Base-by-base conservation (phyloP, 2,888 invertebrate genomes). In the Parnassius apollo region DNA sequence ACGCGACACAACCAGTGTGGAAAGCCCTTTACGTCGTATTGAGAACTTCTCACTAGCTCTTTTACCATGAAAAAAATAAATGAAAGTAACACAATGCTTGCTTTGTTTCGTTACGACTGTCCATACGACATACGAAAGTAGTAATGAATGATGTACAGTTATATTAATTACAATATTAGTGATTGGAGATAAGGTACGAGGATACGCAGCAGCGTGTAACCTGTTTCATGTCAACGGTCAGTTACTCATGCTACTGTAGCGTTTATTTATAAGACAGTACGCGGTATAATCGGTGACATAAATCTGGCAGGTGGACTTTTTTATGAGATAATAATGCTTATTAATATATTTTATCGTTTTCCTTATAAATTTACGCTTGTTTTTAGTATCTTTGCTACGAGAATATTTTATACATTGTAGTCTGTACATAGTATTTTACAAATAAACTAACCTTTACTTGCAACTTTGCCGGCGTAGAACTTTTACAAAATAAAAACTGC, bases 1-100 rank as follows among this genome's bases (percentile, higher is more conserved):
- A 69, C 67, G 70, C 66, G 70, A 53, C 66, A 62, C 57, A 66
- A 53, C 65, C 62, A 42, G 51, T 56, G 63, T 50, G 57, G 54
- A 61, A 42, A 57, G 66, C 62, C 58, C 61, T 66, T 58, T 58
- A 51, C 61, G 48, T 50, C 62, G 57, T 42, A 42, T 48, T 46
- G 57, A 13, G 60, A 55, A 50, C 61, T 58, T 59, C 63, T 63
- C 56, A 59, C 56, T 59, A 57, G 46, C 45, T 48, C 64, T 48
- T 46, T 9, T 12, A 64, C 64, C 62, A 54, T 46, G 2, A n/a
- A n/a, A n/a, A n/a, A n/a, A n/a, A n/a, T n/a, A n/a, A n/a, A n/a
- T n/a, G 2, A n/a, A 49, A 13, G 8, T 7, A 11, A 56, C 9
- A 63, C 63, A 63, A 46, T 55, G 50, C 62, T 55, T 42, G 46